Base-by-base conservation (phyloP, 2,888 invertebrate genomes). In the Uropetala carovei region DNA sequence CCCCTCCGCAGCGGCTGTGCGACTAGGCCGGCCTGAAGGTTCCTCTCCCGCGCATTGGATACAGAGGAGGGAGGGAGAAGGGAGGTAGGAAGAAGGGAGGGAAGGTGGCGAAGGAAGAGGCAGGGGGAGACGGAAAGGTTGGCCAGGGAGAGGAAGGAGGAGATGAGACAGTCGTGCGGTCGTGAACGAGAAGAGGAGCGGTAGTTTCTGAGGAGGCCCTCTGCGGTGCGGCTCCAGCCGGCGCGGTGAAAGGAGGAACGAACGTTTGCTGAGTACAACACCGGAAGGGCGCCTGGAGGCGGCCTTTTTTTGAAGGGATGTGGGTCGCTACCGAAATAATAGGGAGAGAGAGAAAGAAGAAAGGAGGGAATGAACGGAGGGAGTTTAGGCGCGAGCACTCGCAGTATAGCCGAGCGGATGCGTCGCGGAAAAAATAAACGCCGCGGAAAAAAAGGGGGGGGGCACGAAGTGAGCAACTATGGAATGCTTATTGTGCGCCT, bases 401-500 rank as follows among this genome's bases (percentile, higher is more conserved):
- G 43, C n/a, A 13, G 30, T 13, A 16, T 27, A 13, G 30, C 14
- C 16, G 83, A n/a, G 18, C 60, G 86, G 89, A 64, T 43, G 89
- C 30, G 89, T 60, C 64, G 22, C 18, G 18, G 30, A 64, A 64
- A 64, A 30, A 43, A 27, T 18, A 30, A 64, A n/a, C 18, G 59
- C 86, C 5, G 58, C 27, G 64, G 89, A 18, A 11, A 13, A 22
- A 18, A 27, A 18, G 57, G 18, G 11, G 60, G n/a, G n/a, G n/a
- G n/a, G n/a, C n/a, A n/a, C 89, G 89, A 64, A 64, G 89, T 89
- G 60, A 43, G 89, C 64, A 64, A 89, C 43, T 14, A 30, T 18
- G 43, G 89, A 89, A 89, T 89, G 89, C 64, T 89, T 64, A 64
- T 43, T 64, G 89, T 30, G 43, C 64, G 89, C 30, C 89, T 59